Percentiles rank a stretch among this genome's conserved stretches.
Conservation (phyloP, 1,140 invertebrate genomes). For the Drosophila persimilis region DNA sequence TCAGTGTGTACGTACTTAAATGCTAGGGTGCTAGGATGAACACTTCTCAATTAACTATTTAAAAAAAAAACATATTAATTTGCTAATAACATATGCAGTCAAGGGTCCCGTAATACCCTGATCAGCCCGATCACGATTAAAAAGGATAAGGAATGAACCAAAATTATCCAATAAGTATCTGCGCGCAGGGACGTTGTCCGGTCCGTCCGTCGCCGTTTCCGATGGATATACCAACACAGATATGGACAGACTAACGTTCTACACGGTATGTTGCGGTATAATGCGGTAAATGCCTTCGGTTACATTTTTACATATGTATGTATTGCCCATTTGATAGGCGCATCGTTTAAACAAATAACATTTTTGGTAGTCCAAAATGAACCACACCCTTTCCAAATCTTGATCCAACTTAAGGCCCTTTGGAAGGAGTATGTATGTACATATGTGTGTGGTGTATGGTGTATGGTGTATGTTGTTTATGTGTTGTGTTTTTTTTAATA, state of each 20-base stretch:
- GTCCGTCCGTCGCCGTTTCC: background rate
- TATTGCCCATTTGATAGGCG: conserved; percentile 39
- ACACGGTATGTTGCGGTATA: conserved; percentile 14
- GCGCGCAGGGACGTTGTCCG: too few relatives aligned
- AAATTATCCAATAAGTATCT: too few relatives aligned
- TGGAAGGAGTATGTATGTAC: background rate
- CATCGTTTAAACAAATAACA: conserved; percentile 16
- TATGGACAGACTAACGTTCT: background rate
- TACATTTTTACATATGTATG: conserved; percentile 12
- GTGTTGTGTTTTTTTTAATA: too few relatives aligned
- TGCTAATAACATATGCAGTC: conserved; percentile 22
- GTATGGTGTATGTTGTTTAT: background rate
- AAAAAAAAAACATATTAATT: conserved; percentile 27
- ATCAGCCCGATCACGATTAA: too few relatives aligned
- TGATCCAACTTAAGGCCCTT: background rate
- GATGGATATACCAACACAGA: background rate
- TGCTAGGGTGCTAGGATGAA: conserved; percentile 10
- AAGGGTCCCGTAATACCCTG: too few relatives aligned
- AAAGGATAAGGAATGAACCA: too few relatives aligned
- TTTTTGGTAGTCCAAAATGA: conserved; percentile 25
- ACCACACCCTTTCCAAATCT: conserved; percentile 11
- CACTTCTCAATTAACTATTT: conserved; percentile 38
- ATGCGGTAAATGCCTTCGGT: conserved; percentile 29
- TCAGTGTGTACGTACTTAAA: conserved; percentile 4
- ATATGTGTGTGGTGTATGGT: background rate